Evolutionary conservation across 2,888 invertebrate genomes (phyloP).

Genomic region (Calameuta filiformis): DNA sequence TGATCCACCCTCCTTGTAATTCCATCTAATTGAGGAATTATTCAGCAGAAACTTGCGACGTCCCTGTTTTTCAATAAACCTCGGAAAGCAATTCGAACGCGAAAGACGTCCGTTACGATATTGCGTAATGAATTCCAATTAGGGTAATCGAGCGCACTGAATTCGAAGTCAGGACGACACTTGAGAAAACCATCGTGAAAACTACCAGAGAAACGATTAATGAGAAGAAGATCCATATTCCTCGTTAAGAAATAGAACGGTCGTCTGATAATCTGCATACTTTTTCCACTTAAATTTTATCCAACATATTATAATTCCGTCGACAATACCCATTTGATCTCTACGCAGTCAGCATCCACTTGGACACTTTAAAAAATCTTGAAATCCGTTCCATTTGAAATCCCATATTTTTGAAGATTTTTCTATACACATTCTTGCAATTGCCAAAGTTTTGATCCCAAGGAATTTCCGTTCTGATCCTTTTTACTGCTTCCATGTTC

Average conservation of each 20-base stretch:
- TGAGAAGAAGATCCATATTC: not conserved
- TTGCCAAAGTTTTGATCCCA: not conserved
- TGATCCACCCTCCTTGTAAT: slow-evolving; percentile 29
- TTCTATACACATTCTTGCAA: not conserved
- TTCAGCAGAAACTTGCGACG: slow-evolving; percentile 26
- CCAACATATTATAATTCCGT: not conserved
- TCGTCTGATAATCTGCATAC: not conserved
- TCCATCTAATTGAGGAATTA: slow-evolving; percentile 45
- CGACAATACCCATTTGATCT: not conserved
- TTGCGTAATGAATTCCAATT: slow-evolving; percentile 39
- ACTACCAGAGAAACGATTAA: slow-evolving; percentile 12
- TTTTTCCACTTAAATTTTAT: not conserved
- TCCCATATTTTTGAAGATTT: not conserved
- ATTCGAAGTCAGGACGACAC: slow-evolving; percentile 6
- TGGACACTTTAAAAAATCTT: not conserved
- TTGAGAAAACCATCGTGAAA: slow-evolving; percentile 19
- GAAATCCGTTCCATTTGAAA: not conserved
- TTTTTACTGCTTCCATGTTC: not conserved
- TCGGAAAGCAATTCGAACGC: slow-evolving; percentile 19
- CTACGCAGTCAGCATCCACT: not conserved
- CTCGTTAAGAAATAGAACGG: not conserved
- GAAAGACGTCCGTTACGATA: slow-evolving; percentile 21
- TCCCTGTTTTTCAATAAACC: slow-evolving; percentile 14
- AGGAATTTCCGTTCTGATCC: not conserved
- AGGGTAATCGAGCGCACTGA: slow-evolving; percentile 11